Base-by-base conservation (phyloP, 2,888 invertebrate genomes). In the Aleiodes leptofemur region DNA sequence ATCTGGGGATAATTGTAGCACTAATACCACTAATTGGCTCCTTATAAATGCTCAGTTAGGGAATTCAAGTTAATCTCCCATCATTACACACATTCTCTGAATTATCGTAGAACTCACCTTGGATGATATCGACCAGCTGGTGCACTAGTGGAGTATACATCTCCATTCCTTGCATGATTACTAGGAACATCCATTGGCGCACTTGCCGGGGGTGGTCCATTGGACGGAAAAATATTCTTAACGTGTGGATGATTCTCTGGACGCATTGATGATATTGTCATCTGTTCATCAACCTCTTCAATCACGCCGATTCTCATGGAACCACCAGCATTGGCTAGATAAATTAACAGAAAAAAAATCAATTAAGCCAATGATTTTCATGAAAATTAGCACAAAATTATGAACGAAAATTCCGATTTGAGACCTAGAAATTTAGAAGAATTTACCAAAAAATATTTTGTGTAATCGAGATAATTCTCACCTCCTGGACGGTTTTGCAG, bases 251-350 rank as follows among this genome's bases (percentile, higher is more conserved):
- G 83, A 70, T 89, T 86, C 86, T 92, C 88, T 85, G 91, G 89
- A 83, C 93, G 92, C 90, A 93, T 93, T 59, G 96, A 96, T 5
- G 94, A 95, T 76, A 96, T 94, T 9, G 96, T 96, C 83, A 93
- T 91, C 88, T 96, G 96, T 85, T 96, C 96, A 85, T 96, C 96
- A 0, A 91, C 90, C 80, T 91, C 91, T 79, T 90, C 90, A 59
- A 90, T 90, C 5, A 88, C 89, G 2, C 87, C 89, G 72, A 89
- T 88, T 69, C 85, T 84, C 84, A 85, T 88, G 0, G 88, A 87
- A 3, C 88, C 88, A 31, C 80, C 82, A 4, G 78, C 78, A 29
- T 69, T 83, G 80, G 16, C 72, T 43, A 11, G 9, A 43, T 7
- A 43, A 43, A 43, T 43, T 43, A 43, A 75, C 7, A 11, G 7